Percentiles rank a stretch among this genome's conserved stretches.
phyloP scores from a whole-genome alignment of 2,888 invertebrate genomes.

The Tenthredo mesomela region DNA sequence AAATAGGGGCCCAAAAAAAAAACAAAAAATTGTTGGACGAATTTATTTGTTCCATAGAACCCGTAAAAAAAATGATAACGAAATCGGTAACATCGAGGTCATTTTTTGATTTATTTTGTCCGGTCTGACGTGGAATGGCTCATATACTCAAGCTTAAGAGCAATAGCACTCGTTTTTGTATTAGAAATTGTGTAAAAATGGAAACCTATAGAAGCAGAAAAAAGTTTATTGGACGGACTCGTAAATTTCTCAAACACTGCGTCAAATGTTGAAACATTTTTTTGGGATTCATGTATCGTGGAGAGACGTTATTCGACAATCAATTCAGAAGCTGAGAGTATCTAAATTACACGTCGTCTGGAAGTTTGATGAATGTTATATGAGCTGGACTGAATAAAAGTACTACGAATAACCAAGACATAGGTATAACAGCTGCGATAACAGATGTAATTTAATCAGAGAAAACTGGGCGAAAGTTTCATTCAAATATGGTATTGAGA shows the following conservation, averaged over 20 bases:
- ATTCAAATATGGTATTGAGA: slow-evolving; percentile 38
- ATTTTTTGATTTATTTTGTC: too few relatives aligned
- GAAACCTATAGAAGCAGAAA: background rate
- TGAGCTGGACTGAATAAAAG: background rate
- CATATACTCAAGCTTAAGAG: background rate
- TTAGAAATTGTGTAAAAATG: background rate
- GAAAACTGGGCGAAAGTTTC: slow-evolving; percentile 28
- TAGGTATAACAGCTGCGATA: background rate
- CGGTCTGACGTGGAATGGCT: too few relatives aligned
- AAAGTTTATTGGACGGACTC: background rate
- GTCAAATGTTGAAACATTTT: background rate
- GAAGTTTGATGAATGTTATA: slow-evolving; percentile 11
- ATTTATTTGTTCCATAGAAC: too few relatives aligned
- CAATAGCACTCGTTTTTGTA: background rate
- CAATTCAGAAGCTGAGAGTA: background rate
- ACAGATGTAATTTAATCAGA: slow-evolving; percentile 33
- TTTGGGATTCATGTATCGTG: background rate
- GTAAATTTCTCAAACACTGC: too few relatives aligned
- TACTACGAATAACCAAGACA: background rate
- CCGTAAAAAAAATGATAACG: too few relatives aligned
- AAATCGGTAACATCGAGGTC: too few relatives aligned
- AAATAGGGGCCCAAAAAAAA: too few relatives aligned
- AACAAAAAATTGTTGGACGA: too few relatives aligned
- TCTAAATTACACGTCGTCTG: background rate
- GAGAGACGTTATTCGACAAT: background rate